These are phyloP conservation scores for Triplophysa bombifrons DNA, from an alignment of 2,797 vertebrate species.

Conservation along the genomic window DNA sequence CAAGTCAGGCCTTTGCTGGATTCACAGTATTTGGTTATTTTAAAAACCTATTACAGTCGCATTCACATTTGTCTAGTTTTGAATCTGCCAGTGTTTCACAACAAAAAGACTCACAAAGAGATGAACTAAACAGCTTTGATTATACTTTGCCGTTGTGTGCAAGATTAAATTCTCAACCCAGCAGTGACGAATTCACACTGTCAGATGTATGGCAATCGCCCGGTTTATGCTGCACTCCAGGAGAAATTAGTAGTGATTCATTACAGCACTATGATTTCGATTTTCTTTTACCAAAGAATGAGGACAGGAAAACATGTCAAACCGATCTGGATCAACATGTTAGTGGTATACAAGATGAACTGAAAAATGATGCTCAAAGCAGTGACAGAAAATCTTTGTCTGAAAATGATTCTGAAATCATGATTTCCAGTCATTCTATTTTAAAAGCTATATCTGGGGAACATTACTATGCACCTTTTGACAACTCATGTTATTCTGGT, in stretches of 20 bases:
- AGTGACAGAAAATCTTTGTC: neutral
- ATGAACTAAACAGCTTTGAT: slow-evolving; percentile 49
- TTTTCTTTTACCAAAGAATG: neutral
- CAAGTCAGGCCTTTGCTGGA: slow-evolving; percentile 40
- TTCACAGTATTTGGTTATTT: slow-evolving; percentile 56
- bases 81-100: slow-evolving; percentile 21
- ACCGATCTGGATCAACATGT: neutral
- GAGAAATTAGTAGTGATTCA: neutral
- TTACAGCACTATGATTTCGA: slow-evolving; percentile 9
- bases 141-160: slow-evolving; percentile 49
- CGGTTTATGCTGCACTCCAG: neutral
- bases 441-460: neutral
- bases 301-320: slow-evolving; percentile 8
- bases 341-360: slow-evolving; percentile 1
- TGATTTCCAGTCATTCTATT: neutral
- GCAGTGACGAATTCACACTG: slow-evolving; percentile 16
- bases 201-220: slow-evolving; percentile 22
- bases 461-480: slow-evolving; percentile 12
- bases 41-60: slow-evolving; percentile 48
- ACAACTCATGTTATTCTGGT: slow-evolving; percentile 17
- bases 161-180: slow-evolving; percentile 31
- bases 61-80: neutral
- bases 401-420: slow-evolving; percentile 2
- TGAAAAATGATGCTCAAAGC: neutral
- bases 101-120: slow-evolving; percentile 32